Conservation (phyloP, 2,113 vertebrate species). For the Syrrhaptes paradoxus region DNA sequence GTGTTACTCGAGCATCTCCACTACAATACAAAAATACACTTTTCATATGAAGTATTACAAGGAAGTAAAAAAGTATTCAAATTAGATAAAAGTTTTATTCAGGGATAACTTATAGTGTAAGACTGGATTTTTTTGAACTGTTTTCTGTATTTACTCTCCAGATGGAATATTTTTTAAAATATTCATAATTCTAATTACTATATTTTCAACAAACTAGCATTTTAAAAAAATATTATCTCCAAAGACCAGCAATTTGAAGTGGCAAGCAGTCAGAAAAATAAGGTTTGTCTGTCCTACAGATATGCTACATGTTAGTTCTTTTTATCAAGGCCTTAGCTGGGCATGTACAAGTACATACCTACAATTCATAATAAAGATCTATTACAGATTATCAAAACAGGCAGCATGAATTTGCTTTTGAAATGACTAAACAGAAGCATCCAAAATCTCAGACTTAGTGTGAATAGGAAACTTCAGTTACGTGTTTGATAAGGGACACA, state of each 20-base stretch:
- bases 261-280: not conserved
- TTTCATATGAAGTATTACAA: not conserved
- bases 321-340: not conserved
- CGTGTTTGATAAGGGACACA: not conserved
- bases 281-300: not conserved
- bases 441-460: not conserved
- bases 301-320: fast-evolving
- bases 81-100: not conserved
- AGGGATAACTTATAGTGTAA: not conserved
- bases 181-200: not conserved
- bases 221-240: not conserved
- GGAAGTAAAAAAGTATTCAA: not conserved
- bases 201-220: not conserved
- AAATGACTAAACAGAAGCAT: not conserved
- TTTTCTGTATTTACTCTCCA: not conserved
- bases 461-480: not conserved
- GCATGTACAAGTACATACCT: not conserved
- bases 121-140: not conserved
- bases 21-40: not conserved
- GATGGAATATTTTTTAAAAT: not conserved
- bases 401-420: not conserved
- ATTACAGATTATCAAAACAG: not conserved
- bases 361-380: not conserved
- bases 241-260: not conserved
- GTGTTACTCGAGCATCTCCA: not conserved